phyloP scores from a whole-genome alignment of 2,888 invertebrate species.

The Ectemnius continuus region DNA sequence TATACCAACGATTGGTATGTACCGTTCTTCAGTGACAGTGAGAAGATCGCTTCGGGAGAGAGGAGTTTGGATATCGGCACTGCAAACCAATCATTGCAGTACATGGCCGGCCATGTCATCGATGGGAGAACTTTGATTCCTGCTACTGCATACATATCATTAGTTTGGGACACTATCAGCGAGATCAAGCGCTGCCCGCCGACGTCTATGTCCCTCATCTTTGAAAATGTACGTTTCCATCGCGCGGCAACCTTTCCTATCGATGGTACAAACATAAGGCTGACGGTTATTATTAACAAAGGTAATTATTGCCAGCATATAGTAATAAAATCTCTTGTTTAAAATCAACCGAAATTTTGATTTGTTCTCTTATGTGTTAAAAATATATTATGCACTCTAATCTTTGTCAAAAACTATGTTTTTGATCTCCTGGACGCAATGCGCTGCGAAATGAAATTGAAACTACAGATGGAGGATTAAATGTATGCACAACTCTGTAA shows the following conservation, averaged over 20 bases:
- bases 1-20: conserved; percentile 89
- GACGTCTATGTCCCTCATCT: conserved; percentile 83
- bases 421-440: too few species aligned
- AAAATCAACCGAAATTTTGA: too few species aligned
- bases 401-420: too few species aligned
- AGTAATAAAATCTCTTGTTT: too few species aligned
- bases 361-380: too few species aligned
- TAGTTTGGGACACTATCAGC: conserved; percentile 89
- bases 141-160: conserved; percentile 89
- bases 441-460: too few species aligned
- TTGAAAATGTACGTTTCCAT: conserved; percentile 81
- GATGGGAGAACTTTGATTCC: conserved; percentile 92
- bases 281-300: conserved; percentile 72
- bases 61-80: conserved; percentile 81
- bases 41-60: conserved; percentile 85
- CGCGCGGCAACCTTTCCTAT: conserved; percentile 78
- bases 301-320: conserved; percentile 50
- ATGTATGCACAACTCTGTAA: background rate
- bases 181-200: conserved; percentile 77
- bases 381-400: too few species aligned
- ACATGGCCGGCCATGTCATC: conserved; percentile 88
- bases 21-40: conserved; percentile 84
- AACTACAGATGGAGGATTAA: too few species aligned
- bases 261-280: conserved; percentile 71
- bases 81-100: conserved; percentile 84